Evolutionary conservation across 2,888 invertebrate species (phyloP).

Genomic region (Agrochola litura): DNA sequence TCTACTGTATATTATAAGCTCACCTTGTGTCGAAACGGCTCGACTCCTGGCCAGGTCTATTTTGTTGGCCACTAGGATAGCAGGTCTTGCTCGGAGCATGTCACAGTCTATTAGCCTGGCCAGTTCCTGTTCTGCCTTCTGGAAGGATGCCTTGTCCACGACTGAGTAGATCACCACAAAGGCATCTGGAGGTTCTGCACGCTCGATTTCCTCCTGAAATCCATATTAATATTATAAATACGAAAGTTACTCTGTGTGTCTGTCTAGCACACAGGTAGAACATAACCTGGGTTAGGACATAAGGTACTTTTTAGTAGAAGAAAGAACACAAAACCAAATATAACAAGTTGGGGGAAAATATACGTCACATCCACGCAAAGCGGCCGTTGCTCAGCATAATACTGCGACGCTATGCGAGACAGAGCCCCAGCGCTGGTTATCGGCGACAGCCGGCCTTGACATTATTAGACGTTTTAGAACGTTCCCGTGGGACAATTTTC

Average conservation of each 20-base stretch:
- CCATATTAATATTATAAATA: neutral
- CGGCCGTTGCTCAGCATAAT: no score
- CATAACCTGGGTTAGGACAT: neutral
- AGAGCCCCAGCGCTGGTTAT: no score
- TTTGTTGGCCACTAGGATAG: constrained; percentile 97
- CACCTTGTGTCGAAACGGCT: constrained; percentile 97
- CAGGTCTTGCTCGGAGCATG: constrained; percentile 94
- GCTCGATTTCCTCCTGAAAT: constrained; percentile 92
- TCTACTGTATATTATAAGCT: constrained; percentile 5
- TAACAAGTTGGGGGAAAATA: no score
- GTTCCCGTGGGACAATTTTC: neutral
- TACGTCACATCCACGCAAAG: no score
- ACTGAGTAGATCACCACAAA: constrained; percentile 97
- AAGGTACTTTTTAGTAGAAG: neutral
- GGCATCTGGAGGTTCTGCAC: constrained; percentile 94
- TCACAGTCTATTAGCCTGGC: constrained; percentile 95
- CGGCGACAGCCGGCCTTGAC: no score
- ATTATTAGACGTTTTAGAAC: neutral
- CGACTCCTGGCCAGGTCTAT: constrained; percentile 97
- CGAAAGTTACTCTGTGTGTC: neutral
- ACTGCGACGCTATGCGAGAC: no score
- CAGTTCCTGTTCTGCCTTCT: constrained; percentile 95
- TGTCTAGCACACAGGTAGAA: neutral
- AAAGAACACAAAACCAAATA: no score
- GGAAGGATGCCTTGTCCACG: constrained; percentile 97